Conservation (phyloP, 2,113 vertebrate genomes). For the Isurus oxyrinchus region DNA sequence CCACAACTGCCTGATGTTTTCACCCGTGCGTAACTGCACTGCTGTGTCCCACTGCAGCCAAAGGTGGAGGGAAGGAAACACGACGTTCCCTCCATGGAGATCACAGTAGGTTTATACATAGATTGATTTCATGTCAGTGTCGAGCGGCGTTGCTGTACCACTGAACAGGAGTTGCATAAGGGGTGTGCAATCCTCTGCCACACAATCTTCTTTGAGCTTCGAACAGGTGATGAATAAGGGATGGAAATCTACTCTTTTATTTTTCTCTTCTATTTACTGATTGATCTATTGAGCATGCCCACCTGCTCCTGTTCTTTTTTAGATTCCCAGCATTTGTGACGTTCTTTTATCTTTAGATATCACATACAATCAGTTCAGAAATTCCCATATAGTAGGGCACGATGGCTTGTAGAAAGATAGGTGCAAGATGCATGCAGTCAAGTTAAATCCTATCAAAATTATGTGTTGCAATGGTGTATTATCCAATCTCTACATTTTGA, state of each 20-base stretch:
- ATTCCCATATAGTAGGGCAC: neutral
- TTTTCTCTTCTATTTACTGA: neutral
- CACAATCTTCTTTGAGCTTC: neutral
- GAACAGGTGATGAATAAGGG: neutral
- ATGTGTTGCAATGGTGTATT: neutral
- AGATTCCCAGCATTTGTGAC: neutral
- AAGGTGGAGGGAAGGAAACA: no score
- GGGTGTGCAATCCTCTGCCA: neutral
- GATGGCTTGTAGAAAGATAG: neutral
- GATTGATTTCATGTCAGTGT: no score
- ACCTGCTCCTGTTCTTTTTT: neutral
- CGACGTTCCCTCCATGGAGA: no score
- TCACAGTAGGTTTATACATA: no score
- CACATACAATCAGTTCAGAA: neutral
- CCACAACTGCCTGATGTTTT: no score
- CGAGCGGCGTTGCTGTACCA: neutral
- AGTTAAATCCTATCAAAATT: neutral
- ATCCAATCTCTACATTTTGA: neutral
- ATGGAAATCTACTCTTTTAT: neutral
- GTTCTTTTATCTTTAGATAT: neutral
- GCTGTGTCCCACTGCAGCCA: no score
- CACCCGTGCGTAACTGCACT: no score
- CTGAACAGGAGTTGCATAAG: neutral
- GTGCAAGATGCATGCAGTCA: neutral
- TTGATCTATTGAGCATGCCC: neutral